These are phyloP conservation scores for Parazoanthus darwini DNA, from an alignment of 92 coral and sea anemone species.

Conservation along the genomic window DNA sequence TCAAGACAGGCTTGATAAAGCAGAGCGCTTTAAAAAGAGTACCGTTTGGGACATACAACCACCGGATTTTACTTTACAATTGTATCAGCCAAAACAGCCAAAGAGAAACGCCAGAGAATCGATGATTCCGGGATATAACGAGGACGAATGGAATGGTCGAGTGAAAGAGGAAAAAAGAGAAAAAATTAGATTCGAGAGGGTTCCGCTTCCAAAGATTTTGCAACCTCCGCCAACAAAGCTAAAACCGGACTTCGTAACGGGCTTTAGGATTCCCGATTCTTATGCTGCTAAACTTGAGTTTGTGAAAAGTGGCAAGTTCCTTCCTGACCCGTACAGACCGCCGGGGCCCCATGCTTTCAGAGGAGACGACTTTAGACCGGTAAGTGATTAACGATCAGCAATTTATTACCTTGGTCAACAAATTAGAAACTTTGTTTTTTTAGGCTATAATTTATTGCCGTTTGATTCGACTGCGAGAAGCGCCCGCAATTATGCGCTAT, in stretches of 20 bases:
- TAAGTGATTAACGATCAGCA: constrained; percentile 48
- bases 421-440: neutral
- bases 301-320: constrained; percentile 74
- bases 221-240: constrained; percentile 54
- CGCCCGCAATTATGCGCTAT: neutral
- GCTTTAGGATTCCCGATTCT: constrained; percentile 77
- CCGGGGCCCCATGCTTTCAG: constrained; percentile 92
- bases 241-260: constrained; percentile 62
- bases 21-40: constrained; percentile 39
- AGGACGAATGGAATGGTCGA: constrained; percentile 69
- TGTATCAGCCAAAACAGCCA: constrained; percentile 73
- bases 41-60: constrained; percentile 80
- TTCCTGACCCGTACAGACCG: constrained; percentile 67
- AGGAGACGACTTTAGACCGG: constrained; percentile 89
- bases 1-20: constrained; percentile 43
- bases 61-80: constrained; percentile 85
- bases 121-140: constrained; percentile 69
- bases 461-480: neutral
- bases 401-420: neutral
- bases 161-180: constrained; percentile 59
- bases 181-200: constrained; percentile 63
- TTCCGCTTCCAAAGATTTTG: constrained; percentile 82
- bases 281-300: constrained; percentile 64
- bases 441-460: neutral
- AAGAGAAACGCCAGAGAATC: constrained; percentile 74